Base-by-base conservation (phyloP, 2,797 vertebrate genomes). In the Siniperca obscura region DNA sequence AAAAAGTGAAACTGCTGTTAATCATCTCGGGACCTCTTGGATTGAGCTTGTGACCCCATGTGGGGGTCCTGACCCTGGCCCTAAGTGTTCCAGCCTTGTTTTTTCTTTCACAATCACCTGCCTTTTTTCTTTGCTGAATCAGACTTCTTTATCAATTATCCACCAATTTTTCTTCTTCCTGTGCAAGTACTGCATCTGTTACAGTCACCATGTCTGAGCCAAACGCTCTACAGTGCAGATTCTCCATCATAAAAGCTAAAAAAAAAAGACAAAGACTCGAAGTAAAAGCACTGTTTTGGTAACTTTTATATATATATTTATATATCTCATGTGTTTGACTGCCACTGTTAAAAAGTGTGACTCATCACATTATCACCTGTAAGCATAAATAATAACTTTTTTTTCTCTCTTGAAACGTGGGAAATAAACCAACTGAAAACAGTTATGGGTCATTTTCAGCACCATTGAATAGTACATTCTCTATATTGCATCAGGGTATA, bases 391-490 rank as follows among this genome's bases (percentile, higher is more conserved):
- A 95, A 88, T 78, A 81, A 86, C 92, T 93, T 94, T 91, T 92
- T 90, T 92, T 81, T 93, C 93, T 93, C 91, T 94, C 92, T 93
- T 90, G 84, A 93, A 91, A 93, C 92, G 88, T 93, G 90, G 91
- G 94, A 92, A 94, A 94, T 91, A 90, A 93, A 92, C 88, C 83
- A 94, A 95, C 93, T 94, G 93, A 95, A 94, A 94, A 96, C 95
- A 96, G 95, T 95, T 94, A 94, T 68, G 89, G 94, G 95, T 96
- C 95, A 91, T 94, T 91, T 95, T 95, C 95, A 96, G 95, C 96
- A 96, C 95, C 96, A 95, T 93, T 95, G 93, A 94, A 92, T 94
- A 94, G 90, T 95, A 96, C 95, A 96, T 96, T 96, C 95, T 96
- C 94, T 92, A 93, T 95, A 96, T 96, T 96, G 95, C 95, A 96